Evolutionary conservation across 2,888 invertebrate genomes (phyloP).

Genomic region (Alviniconcha strummeri): DNA sequence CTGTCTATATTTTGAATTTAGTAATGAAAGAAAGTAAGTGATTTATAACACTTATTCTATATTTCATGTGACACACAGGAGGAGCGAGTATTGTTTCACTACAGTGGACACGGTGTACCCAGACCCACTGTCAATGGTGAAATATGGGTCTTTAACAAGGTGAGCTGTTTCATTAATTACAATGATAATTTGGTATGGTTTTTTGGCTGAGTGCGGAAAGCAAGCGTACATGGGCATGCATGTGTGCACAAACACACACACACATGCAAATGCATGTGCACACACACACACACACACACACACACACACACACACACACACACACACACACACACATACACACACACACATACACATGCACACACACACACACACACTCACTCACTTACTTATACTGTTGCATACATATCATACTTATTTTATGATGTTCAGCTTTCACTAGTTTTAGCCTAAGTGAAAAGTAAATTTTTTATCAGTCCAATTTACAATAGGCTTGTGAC

Average conservation of each 20-base stretch:
- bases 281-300: neutral
- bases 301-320: constrained; percentile 11
- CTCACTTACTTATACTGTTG: neutral
- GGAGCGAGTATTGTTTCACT: constrained; percentile 98
- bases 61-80: constrained; percentile 76
- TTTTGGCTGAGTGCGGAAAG: neutral
- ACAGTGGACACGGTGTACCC: constrained; percentile 99
- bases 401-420: neutral
- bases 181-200: neutral
- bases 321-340: neutral
- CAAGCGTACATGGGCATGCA: neutral
- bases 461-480: too few relatives aligned
- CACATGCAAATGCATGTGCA: neutral
- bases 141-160: constrained; percentile 99
- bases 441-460: too few relatives aligned
- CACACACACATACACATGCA: neutral
- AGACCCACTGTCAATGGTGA: constrained; percentile 98
- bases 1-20: too few relatives aligned
- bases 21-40: too few relatives aligned
- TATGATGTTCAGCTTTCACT: neutral
- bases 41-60: too few relatives aligned
- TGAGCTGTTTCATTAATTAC: constrained; percentile 72
- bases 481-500: too few relatives aligned
- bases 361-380: neutral
- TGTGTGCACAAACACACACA: neutral